These are phyloP conservation scores for Naso thynnoides DNA, from an alignment of 2,797 vertebrate genomes.

Conservation along the genomic window DNA sequence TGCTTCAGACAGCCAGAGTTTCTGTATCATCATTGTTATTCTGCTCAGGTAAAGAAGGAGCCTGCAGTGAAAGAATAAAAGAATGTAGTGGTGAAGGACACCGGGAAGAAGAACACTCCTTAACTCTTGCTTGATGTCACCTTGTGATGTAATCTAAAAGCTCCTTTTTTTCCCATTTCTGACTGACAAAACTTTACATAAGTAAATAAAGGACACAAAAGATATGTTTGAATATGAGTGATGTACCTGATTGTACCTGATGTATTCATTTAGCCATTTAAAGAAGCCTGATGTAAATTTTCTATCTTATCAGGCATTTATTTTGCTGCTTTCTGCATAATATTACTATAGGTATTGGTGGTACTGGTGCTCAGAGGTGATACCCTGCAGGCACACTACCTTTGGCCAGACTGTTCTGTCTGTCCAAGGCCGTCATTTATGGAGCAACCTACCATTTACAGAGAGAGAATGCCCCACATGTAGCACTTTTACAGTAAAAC, in stretches of 20 bases:
- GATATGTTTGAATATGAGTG: neutral
- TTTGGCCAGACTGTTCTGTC: too few relatives aligned
- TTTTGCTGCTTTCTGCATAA: neutral
- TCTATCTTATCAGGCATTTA: neutral
- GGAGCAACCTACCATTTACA: too few relatives aligned
- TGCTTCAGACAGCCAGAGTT: conserved; percentile 52
- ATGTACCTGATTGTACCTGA: neutral
- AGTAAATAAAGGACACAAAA: neutral
- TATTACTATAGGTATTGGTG: neutral
- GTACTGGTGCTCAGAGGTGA: too few relatives aligned
- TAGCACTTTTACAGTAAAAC: too few relatives aligned
- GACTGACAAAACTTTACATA: neutral
- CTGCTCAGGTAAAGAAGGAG: conserved; percentile 72
- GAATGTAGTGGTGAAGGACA: conserved; percentile 65
- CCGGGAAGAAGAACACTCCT: conserved; percentile 20
- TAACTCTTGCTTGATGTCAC: conserved; percentile 12
- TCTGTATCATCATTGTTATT: conserved; percentile 73
- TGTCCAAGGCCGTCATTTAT: too few relatives aligned
- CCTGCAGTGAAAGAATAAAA: conserved; percentile 53
- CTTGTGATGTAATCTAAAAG: conserved; percentile 8
- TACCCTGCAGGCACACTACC: too few relatives aligned
- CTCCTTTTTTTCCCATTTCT: conserved; percentile 4
- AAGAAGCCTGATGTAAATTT: neutral
- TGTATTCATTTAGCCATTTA: neutral
- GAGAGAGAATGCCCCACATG: too few relatives aligned